Evolutionary conservation across 2,797 vertebrate species (phyloP), one percentile per base, ranked within the genome.

Genomic region (Sebastes alutus): DNA sequence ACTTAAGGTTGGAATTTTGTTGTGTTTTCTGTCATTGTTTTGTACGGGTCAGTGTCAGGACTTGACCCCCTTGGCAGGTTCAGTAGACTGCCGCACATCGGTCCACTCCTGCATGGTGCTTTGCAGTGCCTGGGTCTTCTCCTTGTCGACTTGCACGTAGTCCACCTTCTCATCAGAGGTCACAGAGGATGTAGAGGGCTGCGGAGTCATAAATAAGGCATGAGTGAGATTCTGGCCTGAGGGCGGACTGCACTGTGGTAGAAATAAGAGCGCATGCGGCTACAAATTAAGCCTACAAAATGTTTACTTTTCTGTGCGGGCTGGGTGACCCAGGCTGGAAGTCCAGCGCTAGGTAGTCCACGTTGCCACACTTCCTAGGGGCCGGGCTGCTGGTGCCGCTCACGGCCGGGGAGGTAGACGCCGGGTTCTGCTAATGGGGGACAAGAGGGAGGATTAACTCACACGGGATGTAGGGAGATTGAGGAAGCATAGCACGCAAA

Each of bases 31-130:
- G 32, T 70, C 42, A 56, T 78, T 78, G 42, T 49, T 78, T 69
- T 67, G 27, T 14, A 55, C 70, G 59, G 72, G 72, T 89, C 79
- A 87, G 80, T 90, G 88, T 96, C 95, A 96, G 87, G 96, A 97
- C 94, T 99, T 99, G 62, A 95, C 90, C 7, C 94, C 96, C 91
- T 99, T 99, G 77, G 96, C 32, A 1, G 99, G 96, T 83, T 99
- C 98, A 0, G 97, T 96, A 74, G 98, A 99, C 95, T 99, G 98
- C 70, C 99, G 96, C 84, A 98, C 98, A 0, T 99, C 99, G 1
- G 98, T 99, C 99, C 99, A 99, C 94, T 99, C 98, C 94, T 98
- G 98, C 98, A 99, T 99, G 89, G 98, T 99, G 95, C 93, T 99
- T 91, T 99, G 98, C 91, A 99, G 95, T 0, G 99, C 99, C 88